A percentile compares a stretch with the other conserved stretches of the same genome.
Evolutionary conservation across 37 sponge, comb jelly and placozoan species (phyloP).

Genomic region (Trichoplax adhaerens): DNA sequence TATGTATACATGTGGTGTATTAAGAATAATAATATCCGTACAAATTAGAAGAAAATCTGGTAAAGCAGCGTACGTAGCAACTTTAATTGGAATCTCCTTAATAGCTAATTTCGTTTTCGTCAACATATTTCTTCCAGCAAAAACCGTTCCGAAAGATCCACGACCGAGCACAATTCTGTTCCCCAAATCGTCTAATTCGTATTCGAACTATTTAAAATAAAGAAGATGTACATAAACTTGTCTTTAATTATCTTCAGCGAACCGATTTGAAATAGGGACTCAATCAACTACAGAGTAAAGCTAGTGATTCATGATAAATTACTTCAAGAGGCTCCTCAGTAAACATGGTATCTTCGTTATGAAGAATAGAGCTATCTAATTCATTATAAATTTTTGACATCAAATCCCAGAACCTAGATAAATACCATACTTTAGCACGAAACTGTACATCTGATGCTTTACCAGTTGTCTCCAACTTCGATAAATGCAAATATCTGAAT

Average conservation of each 20-base stretch:
- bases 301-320: no score
- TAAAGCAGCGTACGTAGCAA: not conserved
- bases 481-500: not conserved
- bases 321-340: no score
- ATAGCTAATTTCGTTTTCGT: conserved; percentile 76
- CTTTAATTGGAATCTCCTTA: conserved; percentile 57
- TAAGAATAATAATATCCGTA: not conserved
- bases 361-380: no score
- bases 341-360: no score
- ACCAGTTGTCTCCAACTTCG: not conserved
- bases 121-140: conserved; percentile 46
- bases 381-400: not conserved
- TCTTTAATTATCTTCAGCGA: no score
- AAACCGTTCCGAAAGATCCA: conserved; percentile 72
- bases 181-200: conserved; percentile 25
- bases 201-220: conserved; percentile 17
- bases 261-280: no score
- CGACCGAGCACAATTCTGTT: conserved; percentile 30
- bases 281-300: no score
- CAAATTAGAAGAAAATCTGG: not conserved
- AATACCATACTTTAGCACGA: not conserved
- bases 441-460: not conserved
- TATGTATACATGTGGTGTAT: not conserved
- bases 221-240: no score
- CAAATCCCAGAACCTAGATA: conserved; percentile 13